Percentiles rank a stretch among this genome's conserved stretches.
These are phyloP conservation scores for Amiota mariae DNA, from an alignment of 2,888 invertebrate genomes.

Conservation along the genomic window DNA sequence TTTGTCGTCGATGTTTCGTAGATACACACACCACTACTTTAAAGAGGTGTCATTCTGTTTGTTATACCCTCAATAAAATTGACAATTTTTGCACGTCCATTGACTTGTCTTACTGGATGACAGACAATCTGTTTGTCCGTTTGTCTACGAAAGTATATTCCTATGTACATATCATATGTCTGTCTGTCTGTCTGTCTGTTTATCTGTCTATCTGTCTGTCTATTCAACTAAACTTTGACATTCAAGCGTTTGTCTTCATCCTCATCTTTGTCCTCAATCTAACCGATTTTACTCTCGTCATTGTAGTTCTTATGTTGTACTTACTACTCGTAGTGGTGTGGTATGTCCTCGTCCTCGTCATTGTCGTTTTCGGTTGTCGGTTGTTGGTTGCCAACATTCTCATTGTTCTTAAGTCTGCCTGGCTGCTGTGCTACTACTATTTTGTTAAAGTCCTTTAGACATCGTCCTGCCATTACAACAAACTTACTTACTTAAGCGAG, in stretches of 20 bases:
- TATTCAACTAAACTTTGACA: no score
- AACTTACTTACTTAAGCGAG: slow-evolving; percentile 56
- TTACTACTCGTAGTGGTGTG: not conserved
- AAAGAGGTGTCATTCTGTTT: no score
- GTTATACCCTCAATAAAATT: no score
- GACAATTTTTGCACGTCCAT: slow-evolving; percentile 10
- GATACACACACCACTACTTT: no score
- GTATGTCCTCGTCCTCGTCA: not conserved
- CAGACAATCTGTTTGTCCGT: not conserved
- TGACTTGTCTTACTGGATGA: not conserved
- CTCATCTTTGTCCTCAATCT: not conserved
- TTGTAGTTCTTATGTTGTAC: no score
- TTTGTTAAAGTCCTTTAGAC: not conserved
- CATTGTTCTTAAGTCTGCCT: not conserved
- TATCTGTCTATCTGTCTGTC: no score
- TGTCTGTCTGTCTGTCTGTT: no score
- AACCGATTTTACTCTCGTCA: not conserved
- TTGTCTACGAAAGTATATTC: not conserved
- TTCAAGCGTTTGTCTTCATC: not conserved
- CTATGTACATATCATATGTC: no score
- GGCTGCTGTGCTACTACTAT: not conserved
- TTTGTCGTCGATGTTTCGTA: no score
- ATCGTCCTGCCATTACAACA: not conserved
- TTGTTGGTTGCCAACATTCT: not conserved
- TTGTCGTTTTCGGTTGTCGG: not conserved